phyloP scores from a whole-genome alignment of 2,888 invertebrate genomes.

The Temnothorax ravouxi region DNA sequence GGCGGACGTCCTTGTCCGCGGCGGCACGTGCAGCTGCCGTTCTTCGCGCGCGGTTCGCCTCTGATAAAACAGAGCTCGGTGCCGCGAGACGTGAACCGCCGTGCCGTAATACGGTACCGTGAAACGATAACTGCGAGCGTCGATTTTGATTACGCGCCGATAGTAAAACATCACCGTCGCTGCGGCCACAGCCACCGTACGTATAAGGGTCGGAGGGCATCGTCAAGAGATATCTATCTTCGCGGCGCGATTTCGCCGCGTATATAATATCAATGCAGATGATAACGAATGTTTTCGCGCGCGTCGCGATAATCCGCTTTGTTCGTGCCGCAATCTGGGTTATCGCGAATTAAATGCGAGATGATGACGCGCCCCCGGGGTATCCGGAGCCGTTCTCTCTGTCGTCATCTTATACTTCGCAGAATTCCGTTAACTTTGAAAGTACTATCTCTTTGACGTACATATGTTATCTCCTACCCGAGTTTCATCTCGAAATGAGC shows the following conservation, averaged over 20 bases:
- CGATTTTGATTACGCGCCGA: slow-evolving; percentile 49
- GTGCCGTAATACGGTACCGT: background rate
- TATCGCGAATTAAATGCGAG: slow-evolving; percentile 16
- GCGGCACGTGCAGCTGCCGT: slow-evolving; percentile 46
- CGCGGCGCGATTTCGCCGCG: background rate
- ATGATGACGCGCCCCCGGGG: background rate
- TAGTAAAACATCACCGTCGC: slow-evolving; percentile 22
- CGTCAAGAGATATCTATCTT: slow-evolving; percentile 13
- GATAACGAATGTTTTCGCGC: slow-evolving; percentile 10
- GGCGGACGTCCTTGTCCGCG: slow-evolving; percentile 28
- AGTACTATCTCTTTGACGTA: background rate
- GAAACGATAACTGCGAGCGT: slow-evolving; percentile 42
- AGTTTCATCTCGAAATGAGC: background rate
- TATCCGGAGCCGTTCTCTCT: too few species aligned
- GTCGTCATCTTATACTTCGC: slow-evolving; percentile 6
- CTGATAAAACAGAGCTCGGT: slow-evolving; percentile 47
- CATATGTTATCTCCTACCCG: background rate
- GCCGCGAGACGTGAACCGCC: background rate
- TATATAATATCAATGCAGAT: background rate
- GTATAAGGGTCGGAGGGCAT: background rate
- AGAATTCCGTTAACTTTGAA: slow-evolving; percentile 6
- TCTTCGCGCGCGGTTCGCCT: slow-evolving; percentile 13
- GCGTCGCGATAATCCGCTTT: slow-evolving; percentile 27
- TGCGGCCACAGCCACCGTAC: background rate
- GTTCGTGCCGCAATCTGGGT: slow-evolving; percentile 42